Base-by-base conservation (phyloP, 64 coral and sea anemone species). In the Pocillopora verrucosa region DNA sequence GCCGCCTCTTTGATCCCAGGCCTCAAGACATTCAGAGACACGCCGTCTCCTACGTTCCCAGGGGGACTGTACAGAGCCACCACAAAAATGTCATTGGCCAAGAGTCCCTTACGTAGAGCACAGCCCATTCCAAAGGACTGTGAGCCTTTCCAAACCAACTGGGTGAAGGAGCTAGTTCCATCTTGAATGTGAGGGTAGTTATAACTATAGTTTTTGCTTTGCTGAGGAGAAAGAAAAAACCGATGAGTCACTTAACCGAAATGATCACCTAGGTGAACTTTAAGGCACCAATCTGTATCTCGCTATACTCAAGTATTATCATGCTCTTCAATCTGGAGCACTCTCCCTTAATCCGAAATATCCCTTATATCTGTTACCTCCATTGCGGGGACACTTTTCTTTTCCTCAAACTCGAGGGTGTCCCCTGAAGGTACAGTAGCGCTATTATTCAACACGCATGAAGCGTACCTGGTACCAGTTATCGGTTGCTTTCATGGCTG, bases 31-130 rank as follows among this genome's bases (percentile, higher is more conserved):
- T 96, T 96, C 36, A 67, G n/a, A 16, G 91, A 90, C 36, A 93
- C 84, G 15, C 80, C 95, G 37, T 93, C 89, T 20, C 79, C 76
- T 13, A 67, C 45, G 86, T 96, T 96, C 16, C 94, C 94, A 2
- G 94, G 94, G 10, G 94, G 94, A 22, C 87, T 87, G 56, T 96
- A 96, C 20, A 96, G 82, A 0, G 94, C 94, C 30, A 96, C 94
- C 16, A 96, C 91, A 74, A 92, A 96, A 13, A 96, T 88, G 76
- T 96, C 94, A 76, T 96, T 96, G 11, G 94, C 89, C 36, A 96
- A 57, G 2, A 96, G 87, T 16, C 94, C 94, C 37, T 60, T 89
- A 59, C 82, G 88, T 9, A 92, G 63, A 37, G 94, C 94, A 56
- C 94, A 96, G 15, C 94, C 94, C 80, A 93, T 87, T 2, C 94